These are phyloP conservation scores for Actinia tenebrosa DNA, from an alignment of 64 coral and sea anemone genomes.

Conservation along the genomic window DNA sequence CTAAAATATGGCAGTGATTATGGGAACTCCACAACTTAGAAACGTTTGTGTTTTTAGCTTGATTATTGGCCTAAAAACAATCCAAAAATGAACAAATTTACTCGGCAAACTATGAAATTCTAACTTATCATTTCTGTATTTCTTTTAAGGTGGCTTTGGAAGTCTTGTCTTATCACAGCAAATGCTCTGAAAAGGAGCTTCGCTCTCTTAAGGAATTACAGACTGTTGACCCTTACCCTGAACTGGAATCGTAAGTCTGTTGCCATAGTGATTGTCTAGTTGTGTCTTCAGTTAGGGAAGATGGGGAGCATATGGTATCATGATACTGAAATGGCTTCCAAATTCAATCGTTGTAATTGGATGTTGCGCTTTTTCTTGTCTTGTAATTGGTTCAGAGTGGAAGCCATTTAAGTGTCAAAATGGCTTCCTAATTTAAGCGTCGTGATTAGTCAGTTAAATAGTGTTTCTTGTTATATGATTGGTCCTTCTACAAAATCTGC, in stretches of 20 bases:
- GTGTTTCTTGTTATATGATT: too few relatives aligned
- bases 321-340: too few relatives aligned
- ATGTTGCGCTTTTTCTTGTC: too few relatives aligned
- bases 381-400: too few relatives aligned
- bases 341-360: too few relatives aligned
- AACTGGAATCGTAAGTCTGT: slow-evolving; percentile 74
- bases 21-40: too few relatives aligned
- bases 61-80: background rate
- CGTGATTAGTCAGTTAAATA: too few relatives aligned
- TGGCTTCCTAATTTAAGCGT: too few relatives aligned
- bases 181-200: slow-evolving; percentile 81
- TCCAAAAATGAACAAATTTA: background rate
- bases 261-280: background rate
- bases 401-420: too few relatives aligned
- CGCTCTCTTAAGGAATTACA: slow-evolving; percentile 41
- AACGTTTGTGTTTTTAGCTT: too few relatives aligned
- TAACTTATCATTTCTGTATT: background rate
- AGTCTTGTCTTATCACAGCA: slow-evolving; percentile 96
- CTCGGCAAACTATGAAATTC: background rate
- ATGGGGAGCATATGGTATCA: background rate
- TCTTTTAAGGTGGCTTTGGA: slow-evolving; percentile 77
- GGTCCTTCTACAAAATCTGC: too few relatives aligned
- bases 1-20: too few relatives aligned
- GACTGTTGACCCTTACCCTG: slow-evolving; percentile 41
- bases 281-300: background rate